Base-by-base conservation (phyloP, 2,797 vertebrate species). In the Hirundo rustica region DNA sequence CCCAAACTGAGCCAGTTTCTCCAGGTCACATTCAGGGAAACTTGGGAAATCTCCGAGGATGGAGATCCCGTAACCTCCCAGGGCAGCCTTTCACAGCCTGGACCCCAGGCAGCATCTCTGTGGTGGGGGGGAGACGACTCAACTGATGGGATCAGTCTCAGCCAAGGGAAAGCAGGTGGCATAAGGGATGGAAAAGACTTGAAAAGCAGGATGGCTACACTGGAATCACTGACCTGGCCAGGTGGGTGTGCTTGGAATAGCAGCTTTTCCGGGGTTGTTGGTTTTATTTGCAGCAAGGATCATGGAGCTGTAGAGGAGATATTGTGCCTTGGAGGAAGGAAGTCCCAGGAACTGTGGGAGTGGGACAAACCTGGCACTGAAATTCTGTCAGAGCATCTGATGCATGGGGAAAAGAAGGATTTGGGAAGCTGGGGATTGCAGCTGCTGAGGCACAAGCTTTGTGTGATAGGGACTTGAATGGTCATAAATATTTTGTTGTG, bases 381-480 rank as follows among this genome's bases (percentile, higher is more conserved):
- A 47, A 20, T 45, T 42, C 1, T 3, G 1, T 73, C 44, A n/a
- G 40, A 29, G 19, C 17, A 26, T n/a, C 45, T 45, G 27, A 45
- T 38, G 7, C 11, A 29, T 25, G 34, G 47, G 30, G 36, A 16
- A 27, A 30, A 11, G 12, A 50, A 74, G 45, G 29, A 44, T 74
- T 95, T 91, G 74, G 88, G 55, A 32, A 80, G 47, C 62, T 72
- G 91, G 40, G 73, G 58, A 20, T 40, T 47, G 57, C 67, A 76
- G 7, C 73, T 73, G 83, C 65, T 20, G 18, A 85, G 60, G 78
- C 72, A 55, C n/a, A 34, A 32, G 40, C 88, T 91, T 15, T 70
- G 40, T 29, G 40, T 9, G 4, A 1, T 10, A 29, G 3, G 36
- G 47, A 15, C 45, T 78, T 61, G 26, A 48, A 62, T 53, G 91